phyloP scores from a whole-genome alignment of 2,797 vertebrate genomes.

The Hemibagrus guttatus region DNA sequence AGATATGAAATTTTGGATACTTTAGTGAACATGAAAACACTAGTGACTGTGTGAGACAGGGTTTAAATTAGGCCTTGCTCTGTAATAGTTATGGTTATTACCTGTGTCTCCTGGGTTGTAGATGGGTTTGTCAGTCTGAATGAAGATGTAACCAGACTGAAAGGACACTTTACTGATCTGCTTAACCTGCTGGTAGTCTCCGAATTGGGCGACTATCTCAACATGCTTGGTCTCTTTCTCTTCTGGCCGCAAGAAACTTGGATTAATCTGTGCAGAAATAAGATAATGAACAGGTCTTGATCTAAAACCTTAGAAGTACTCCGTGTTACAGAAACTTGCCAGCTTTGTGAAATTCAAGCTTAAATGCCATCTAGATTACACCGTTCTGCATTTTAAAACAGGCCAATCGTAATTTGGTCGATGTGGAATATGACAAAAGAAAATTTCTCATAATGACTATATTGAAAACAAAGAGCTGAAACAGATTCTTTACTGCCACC shows the following conservation, averaged over 20 bases:
- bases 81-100: conserved; percentile 40
- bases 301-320: background rate
- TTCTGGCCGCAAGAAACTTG: conserved; percentile 45
- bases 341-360: background rate
- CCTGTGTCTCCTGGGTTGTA: conserved; percentile 75
- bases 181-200: conserved; percentile 26
- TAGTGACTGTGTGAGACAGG: background rate
- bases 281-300: background rate
- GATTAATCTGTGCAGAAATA: conserved; percentile 64
- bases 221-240: conserved; percentile 67
- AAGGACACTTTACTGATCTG: conserved; percentile 67
- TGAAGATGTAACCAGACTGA: conserved; percentile 75
- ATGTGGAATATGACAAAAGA: no score
- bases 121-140: conserved; percentile 79
- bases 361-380: background rate
- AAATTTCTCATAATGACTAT: no score
- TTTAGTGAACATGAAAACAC: background rate
- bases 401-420: no score
- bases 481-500: no score
- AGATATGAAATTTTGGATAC: background rate
- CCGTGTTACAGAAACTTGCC: background rate
- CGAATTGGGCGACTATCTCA: conserved; percentile 62
- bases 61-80: background rate
- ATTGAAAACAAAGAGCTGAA: no score
- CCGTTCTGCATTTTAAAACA: background rate